phyloP scores from a whole-genome alignment of 2,113 vertebrate species.

The Paramormyrops kingsleyae region DNA sequence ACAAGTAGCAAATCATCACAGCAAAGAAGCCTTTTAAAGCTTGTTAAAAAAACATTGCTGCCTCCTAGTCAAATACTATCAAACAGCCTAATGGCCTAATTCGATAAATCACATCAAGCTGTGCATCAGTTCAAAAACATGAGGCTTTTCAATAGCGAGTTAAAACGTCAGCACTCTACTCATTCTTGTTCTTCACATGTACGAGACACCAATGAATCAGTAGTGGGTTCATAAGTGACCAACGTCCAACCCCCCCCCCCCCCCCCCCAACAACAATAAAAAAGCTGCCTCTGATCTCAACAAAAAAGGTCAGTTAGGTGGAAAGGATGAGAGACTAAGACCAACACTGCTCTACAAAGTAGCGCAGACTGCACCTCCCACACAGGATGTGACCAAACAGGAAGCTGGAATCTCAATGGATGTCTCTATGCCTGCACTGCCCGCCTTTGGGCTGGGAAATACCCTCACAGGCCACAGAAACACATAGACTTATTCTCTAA shows the following conservation, averaged over 20 bases:
- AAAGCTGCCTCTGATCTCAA: neutral
- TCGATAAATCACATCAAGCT: neutral
- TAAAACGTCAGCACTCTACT: neutral
- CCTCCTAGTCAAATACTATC: neutral
- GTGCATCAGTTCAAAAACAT: neutral
- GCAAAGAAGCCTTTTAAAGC: neutral
- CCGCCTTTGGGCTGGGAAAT: neutral
- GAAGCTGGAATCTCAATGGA: neutral
- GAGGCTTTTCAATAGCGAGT: neutral
- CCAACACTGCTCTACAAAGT: neutral
- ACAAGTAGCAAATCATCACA: neutral
- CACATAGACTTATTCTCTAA: neutral
- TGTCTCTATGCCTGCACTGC: neutral
- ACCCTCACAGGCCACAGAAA: neutral
- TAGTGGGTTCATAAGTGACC: neutral
- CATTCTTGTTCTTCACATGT: neutral
- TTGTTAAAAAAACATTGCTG: neutral
- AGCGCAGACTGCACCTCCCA: neutral
- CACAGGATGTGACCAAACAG: neutral
- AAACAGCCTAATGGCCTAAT: neutral
- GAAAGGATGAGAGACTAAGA: neutral
- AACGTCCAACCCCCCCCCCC: no score
- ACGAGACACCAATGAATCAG: neutral
- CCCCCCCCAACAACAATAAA: no score
- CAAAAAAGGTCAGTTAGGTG: neutral